Evolutionary conservation across 2,888 invertebrate species (phyloP).

Genomic region (Trissoscelio sp.): DNA sequence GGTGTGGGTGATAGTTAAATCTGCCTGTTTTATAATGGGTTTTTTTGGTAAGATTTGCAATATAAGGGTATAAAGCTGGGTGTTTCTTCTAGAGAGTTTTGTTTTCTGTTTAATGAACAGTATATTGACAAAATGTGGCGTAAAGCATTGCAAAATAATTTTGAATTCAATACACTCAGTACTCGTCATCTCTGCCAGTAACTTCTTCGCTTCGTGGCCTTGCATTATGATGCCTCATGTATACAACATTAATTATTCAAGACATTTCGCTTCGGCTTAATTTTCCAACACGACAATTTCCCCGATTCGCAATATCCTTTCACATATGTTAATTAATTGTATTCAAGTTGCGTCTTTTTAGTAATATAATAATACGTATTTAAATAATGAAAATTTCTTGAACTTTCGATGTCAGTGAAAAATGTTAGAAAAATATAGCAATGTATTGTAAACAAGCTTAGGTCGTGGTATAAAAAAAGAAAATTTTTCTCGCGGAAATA

Average conservation of each 20-base stretch:
- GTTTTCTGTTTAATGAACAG: conserved; percentile 60
- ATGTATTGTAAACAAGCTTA: conserved; percentile 43
- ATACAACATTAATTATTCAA: conserved; percentile 57
- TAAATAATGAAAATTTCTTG: too few relatives aligned
- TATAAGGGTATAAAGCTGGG: conserved; percentile 39
- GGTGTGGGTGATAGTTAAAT: too few relatives aligned
- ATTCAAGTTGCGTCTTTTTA: too few relatives aligned
- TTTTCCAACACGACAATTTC: conserved; percentile 27
- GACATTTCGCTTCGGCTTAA: conserved; percentile 22
- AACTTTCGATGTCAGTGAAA: too few relatives aligned
- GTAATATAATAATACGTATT: too few relatives aligned
- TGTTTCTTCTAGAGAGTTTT: conserved; percentile 51
- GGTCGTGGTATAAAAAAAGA: conserved; percentile 38
- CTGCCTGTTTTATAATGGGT: conserved; percentile 56
- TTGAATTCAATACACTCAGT: conserved; percentile 56
- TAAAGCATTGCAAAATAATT: conserved; percentile 46
- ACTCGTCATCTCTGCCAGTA: conserved; percentile 49
- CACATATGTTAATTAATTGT: neutral
- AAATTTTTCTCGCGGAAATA: conserved; percentile 54
- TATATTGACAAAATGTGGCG: conserved; percentile 60
- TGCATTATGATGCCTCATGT: conserved; percentile 55
- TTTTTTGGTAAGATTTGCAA: conserved; percentile 49
- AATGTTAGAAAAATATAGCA: too few relatives aligned
- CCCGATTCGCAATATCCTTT: neutral
- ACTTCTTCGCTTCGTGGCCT: conserved; percentile 48